Evolutionary conservation across 1,140 invertebrate genomes (phyloP).

Genomic region (Berghia stephanieae): DNA sequence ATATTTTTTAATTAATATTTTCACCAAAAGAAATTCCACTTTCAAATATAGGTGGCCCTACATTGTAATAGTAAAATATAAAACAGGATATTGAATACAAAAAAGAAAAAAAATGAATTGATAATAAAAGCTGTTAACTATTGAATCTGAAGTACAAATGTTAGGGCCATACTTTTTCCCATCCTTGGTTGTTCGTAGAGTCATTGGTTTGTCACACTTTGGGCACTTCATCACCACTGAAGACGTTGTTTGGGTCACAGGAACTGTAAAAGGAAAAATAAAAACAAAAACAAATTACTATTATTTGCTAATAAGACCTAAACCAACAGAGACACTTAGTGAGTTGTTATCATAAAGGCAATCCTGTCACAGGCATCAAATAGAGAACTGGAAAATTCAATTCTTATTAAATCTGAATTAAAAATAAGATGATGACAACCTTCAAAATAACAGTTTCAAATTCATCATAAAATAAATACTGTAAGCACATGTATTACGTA

Average conservation of each 20-base stretch:
- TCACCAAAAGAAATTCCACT: too few relatives aligned
- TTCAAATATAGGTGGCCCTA: too few relatives aligned
- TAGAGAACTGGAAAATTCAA: background rate
- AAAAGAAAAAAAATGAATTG: background rate
- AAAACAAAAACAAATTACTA: slow-evolving; percentile 21
- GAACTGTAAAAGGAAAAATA: slow-evolving; percentile 23
- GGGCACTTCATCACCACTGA: slow-evolving; percentile 78
- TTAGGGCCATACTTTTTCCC: slow-evolving; percentile 69
- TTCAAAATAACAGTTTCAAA: background rate
- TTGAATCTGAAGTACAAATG: background rate
- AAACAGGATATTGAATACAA: background rate
- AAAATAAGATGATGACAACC: background rate
- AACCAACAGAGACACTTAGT: too few relatives aligned
- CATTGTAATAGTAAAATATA: slow-evolving; percentile 1
- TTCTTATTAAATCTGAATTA: background rate
- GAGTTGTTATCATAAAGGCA: background rate
- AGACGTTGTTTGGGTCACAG: slow-evolving; percentile 9
- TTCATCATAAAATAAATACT: too few relatives aligned
- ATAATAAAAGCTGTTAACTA: slow-evolving; percentile 34
- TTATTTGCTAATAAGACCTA: too few relatives aligned
- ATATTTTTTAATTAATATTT: too few relatives aligned
- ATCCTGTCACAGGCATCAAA: background rate
- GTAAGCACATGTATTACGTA: too few relatives aligned
- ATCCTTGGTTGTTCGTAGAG: slow-evolving; percentile 72
- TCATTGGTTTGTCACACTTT: slow-evolving; percentile 79